Evolutionary conservation across 2,113 vertebrate genomes (phyloP).

Genomic region (Anser cygnoides): DNA sequence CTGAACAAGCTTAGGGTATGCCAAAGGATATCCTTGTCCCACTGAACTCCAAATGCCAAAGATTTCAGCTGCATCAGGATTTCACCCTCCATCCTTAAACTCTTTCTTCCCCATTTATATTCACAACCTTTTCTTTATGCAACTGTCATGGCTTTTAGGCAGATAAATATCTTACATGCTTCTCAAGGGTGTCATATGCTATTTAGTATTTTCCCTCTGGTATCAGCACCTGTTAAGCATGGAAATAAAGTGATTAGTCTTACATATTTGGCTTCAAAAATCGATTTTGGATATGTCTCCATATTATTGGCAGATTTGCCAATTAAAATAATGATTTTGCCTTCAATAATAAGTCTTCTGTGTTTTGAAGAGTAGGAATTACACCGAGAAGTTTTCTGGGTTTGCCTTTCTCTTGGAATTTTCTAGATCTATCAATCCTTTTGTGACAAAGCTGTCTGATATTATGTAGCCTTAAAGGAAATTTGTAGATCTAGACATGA

Average conservation of each 20-base stretch:
- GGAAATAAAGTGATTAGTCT: slow-evolving; percentile 62
- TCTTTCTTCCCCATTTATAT: slow-evolving; percentile 16
- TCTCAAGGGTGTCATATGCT: slow-evolving; percentile 40
- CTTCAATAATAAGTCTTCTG: neutral
- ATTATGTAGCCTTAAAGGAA: neutral
- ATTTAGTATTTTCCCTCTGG: slow-evolving; percentile 57
- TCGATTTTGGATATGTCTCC: slow-evolving; percentile 44
- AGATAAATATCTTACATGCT: slow-evolving; percentile 66
- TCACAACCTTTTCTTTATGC: slow-evolving; percentile 21
- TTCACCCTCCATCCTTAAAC: neutral
- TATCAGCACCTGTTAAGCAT: slow-evolving; percentile 61
- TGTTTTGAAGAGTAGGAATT: neutral
- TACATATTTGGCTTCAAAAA: slow-evolving; percentile 57
- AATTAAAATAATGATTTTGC: slow-evolving; percentile 2
- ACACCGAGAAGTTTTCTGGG: neutral
- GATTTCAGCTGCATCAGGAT: neutral
- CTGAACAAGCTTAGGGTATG: neutral
- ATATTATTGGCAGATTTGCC: slow-evolving; percentile 24
- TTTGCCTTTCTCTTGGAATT: neutral
- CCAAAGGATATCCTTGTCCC: neutral
- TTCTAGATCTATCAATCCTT: neutral
- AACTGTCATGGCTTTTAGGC: slow-evolving; percentile 51
- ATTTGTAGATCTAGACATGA: neutral
- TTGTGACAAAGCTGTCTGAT: neutral
- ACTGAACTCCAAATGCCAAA: neutral